A percentile compares a stretch with the other conserved stretches of the same genome.
These are phyloP conservation scores for Dicentrarchus labrax DNA, from an alignment of 2,113 vertebrate genomes.

Conservation along the genomic window DNA sequence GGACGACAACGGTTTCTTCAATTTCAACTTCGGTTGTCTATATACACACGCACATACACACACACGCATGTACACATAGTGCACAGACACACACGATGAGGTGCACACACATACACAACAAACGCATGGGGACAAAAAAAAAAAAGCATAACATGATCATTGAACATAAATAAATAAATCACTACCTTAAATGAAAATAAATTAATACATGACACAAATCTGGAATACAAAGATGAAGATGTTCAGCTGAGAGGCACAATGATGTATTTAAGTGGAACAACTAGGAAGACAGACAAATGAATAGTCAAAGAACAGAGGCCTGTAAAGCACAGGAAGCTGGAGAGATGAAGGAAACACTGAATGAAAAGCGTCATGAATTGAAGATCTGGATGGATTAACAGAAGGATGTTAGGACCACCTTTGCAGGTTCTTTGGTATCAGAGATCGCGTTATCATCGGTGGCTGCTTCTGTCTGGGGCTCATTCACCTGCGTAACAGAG, in stretches of 20 bases:
- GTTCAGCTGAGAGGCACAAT: conserved; percentile 46
- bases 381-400: conserved; percentile 47
- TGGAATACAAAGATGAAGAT: conserved; percentile 60
- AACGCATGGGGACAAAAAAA: conserved; percentile 87
- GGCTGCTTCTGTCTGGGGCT: conserved; percentile 84
- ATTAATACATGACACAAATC: conserved; percentile 81
- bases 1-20: conserved; percentile 91
- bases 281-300: conserved; percentile 36
- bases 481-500: conserved; percentile 90
- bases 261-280: conserved; percentile 4
- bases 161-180: conserved; percentile 77
- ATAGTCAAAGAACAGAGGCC: conserved; percentile 48
- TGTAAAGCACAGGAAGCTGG: conserved; percentile 33
- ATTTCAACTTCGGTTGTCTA: conserved; percentile 94
- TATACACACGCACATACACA: conserved; percentile 58
- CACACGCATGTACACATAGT: conserved; percentile 80
- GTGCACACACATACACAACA: conserved; percentile 68
- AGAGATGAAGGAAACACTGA: conserved; percentile 40
- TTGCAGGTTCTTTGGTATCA: conserved; percentile 90
- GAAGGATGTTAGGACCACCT: conserved; percentile 89
- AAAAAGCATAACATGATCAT: conserved; percentile 81
- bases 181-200: conserved; percentile 67
- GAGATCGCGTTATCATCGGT: conserved; percentile 73
- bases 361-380: conserved; percentile 35
- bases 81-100: conserved; percentile 66